phyloP scores from a whole-genome alignment of 2,888 invertebrate species.

The Brassicogethes aeneus region DNA sequence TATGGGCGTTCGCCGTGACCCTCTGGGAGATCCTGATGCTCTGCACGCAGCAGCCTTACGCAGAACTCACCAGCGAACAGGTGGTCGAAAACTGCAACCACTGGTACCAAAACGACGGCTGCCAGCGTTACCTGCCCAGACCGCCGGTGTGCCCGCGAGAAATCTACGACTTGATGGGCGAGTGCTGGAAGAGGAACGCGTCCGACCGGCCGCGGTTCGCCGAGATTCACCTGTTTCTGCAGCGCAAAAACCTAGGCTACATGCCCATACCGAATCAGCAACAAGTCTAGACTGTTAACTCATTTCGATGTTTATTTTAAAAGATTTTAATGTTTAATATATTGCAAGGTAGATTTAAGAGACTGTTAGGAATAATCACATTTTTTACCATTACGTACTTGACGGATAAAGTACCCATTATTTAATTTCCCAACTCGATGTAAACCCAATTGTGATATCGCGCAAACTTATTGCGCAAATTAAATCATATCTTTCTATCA shows the following conservation, averaged over 20 bases:
- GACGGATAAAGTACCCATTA: background rate
- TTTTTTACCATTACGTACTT: background rate
- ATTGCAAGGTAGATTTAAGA: slow-evolving; percentile 7
- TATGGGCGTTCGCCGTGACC: slow-evolving; percentile 86
- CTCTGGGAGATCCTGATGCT: slow-evolving; percentile 82
- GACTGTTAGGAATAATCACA: slow-evolving; percentile 6
- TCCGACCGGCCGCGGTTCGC: slow-evolving; percentile 75
- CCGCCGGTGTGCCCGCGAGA: slow-evolving; percentile 76
- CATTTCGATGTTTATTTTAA: slow-evolving; percentile 16
- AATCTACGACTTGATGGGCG: slow-evolving; percentile 84
- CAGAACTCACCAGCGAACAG: slow-evolving; percentile 74
- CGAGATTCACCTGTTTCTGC: slow-evolving; percentile 80
- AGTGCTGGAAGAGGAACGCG: slow-evolving; percentile 82
- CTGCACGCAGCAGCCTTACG: slow-evolving; percentile 72
- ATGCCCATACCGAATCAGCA: slow-evolving; percentile 41
- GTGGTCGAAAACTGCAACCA: slow-evolving; percentile 52
- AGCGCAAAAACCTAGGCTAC: slow-evolving; percentile 58
- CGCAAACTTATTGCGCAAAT: slow-evolving; percentile 29
- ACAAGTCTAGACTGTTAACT: slow-evolving; percentile 12
- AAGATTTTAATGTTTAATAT: slow-evolving; percentile 14
- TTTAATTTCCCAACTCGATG: background rate
- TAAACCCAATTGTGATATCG: slow-evolving; percentile 37
- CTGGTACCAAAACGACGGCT: slow-evolving; percentile 45
- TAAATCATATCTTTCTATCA: slow-evolving; percentile 35
- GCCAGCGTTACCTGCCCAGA: slow-evolving; percentile 49